Evolutionary conservation across 2,888 invertebrate genomes (phyloP), one percentile per base, ranked within the genome.

Genomic region (Laspeyria flexula): DNA sequence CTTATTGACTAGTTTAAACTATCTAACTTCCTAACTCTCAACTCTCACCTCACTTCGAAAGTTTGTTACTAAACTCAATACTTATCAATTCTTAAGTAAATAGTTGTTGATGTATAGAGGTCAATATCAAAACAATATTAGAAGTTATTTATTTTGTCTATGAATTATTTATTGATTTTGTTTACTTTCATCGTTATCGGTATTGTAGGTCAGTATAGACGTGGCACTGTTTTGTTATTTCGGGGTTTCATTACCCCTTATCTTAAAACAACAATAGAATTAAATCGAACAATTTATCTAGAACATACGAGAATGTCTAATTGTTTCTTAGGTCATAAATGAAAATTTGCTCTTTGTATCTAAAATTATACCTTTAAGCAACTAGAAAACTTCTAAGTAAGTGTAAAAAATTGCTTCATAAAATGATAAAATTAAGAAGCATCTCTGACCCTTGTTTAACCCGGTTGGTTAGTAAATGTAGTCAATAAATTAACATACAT

Each of bases 141-240:
- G 69, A 45, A 37, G 35, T 37, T 79, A 75, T 84, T 80, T 83
- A 79, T 86, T 83, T 78, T 68, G 79, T 76, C 65, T 63, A 83
- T 86, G 78, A 83, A 85, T 88, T 80, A 90, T 88, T 85, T 81
- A 86, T 88, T 79, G 65, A 71, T 73, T 69, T 66, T 83, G 81
- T 91, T 89, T 88, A 86, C 86, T 89, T 90, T 89, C 88, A 79
- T 83, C 72, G 79, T 83, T 90, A 90, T 86, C 88, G 57, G 56
- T 63, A 81, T 86, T 86, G 71, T 89, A 75, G 90, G 89, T 89
- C 85, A 88, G 77, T 76, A 70, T 41, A 54, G 81, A 79, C 62
- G 68, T 75, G 76, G 84, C 75, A 82, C 85, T 80, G 82, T 83
- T 81, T 58, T 73, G 57, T 45, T 73, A 62, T 75, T 76, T 79